These are phyloP conservation scores for Holacanthella duospinosa DNA, from an alignment of 2,888 invertebrate genomes.

Conservation along the genomic window DNA sequence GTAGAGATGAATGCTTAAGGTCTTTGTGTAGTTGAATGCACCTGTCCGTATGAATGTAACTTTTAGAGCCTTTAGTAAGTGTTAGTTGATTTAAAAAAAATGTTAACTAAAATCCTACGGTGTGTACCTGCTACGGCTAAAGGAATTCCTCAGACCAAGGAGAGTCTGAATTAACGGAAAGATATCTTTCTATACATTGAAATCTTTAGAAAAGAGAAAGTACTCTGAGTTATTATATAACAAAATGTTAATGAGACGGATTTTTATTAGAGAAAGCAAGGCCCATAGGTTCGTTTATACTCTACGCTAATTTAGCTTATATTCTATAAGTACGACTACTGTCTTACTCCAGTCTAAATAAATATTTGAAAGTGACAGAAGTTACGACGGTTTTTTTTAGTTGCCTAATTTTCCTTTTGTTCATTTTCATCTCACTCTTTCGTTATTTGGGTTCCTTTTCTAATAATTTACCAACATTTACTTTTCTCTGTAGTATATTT, in stretches of 20 bases:
- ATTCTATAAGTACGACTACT: background rate
- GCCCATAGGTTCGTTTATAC: background rate
- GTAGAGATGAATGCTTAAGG: background rate
- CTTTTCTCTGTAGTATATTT: background rate
- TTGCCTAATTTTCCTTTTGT: background rate
- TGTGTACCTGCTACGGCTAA: conserved; percentile 1
- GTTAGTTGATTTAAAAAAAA: too few relatives aligned
- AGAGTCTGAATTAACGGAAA: too few relatives aligned
- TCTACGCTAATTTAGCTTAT: background rate
- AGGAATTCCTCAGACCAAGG: background rate
- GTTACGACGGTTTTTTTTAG: too few relatives aligned
- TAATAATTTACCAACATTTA: background rate
- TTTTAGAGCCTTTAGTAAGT: background rate
- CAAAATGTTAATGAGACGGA: background rate
- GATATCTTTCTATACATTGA: too few relatives aligned
- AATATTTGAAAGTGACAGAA: conserved; percentile 6
- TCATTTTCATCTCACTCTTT: background rate
- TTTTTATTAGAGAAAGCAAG: background rate
- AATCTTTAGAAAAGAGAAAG: background rate
- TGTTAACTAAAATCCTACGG: background rate
- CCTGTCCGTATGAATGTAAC: background rate
- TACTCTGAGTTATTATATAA: background rate
- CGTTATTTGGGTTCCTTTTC: background rate
- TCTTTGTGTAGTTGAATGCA: background rate
- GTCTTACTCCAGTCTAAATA: background rate